Evolutionary conservation across 2,113 vertebrate genomes (phyloP).

Genomic region (Macroglossus sobrinus): DNA sequence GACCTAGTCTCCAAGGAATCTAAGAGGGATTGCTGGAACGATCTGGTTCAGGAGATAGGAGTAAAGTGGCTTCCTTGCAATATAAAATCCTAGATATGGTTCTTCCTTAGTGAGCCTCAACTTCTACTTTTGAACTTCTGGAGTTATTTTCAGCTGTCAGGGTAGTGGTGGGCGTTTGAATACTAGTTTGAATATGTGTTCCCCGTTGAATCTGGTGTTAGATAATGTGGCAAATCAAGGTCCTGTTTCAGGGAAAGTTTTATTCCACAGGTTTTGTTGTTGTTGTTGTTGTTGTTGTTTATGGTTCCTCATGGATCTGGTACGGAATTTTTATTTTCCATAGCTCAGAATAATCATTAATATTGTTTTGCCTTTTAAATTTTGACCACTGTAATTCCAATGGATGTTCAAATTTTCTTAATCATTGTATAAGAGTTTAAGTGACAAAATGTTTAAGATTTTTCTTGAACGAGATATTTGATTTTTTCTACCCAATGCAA

Average conservation of each 20-base stretch:
- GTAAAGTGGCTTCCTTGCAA: not conserved
- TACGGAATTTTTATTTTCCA: not conserved
- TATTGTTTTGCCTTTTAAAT: not conserved
- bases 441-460: not conserved
- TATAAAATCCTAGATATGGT: not conserved
- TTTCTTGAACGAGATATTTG: not conserved
- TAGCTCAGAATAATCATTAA: not conserved
- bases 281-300: no score
- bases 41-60: not conserved
- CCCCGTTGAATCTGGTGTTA: not conserved
- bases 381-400: constrained; percentile 10
- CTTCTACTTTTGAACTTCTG: not conserved
- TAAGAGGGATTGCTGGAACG: not conserved
- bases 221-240: constrained; percentile 61
- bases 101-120: not conserved
- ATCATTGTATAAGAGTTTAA: not conserved
- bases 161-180: not conserved
- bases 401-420: not conserved
- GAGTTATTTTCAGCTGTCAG: not conserved
- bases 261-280: not conserved
- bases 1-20: not conserved
- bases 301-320: not conserved
- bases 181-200: not conserved
- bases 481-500: not conserved
- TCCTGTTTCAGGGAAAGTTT: constrained; percentile 27